A percentile compares a stretch with the other conserved stretches of the same genome.
Conservation (phyloP, 1,140 invertebrate genomes). For the Hylaeus volcanicus region DNA sequence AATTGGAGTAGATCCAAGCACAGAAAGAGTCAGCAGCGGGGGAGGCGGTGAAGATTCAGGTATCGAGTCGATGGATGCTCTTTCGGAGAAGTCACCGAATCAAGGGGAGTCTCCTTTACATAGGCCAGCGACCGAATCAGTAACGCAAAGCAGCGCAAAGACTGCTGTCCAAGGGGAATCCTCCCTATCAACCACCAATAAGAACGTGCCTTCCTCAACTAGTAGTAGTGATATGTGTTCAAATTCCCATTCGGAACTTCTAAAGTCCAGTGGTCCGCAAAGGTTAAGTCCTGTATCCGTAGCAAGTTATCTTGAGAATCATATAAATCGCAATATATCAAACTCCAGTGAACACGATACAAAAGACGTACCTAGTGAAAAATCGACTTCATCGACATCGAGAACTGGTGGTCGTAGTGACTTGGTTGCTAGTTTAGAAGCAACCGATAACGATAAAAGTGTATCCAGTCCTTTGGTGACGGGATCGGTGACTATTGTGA, state of each 20-base stretch:
- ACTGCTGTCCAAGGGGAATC: conserved; percentile 60
- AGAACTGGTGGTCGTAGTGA: conserved; percentile 61
- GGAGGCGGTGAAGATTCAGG: conserved; percentile 92
- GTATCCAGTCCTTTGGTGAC: conserved; percentile 61
- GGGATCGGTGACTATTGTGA: conserved; percentile 64
- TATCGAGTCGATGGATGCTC: conserved; percentile 95
- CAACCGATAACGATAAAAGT: conserved; percentile 54
- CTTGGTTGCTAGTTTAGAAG: conserved; percentile 54
- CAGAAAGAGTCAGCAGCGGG: conserved; percentile 69
- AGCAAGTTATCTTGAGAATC: conserved; percentile 70
- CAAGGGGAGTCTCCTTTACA: conserved; percentile 85
- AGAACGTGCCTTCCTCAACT: conserved; percentile 81
- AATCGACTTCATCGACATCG: conserved; percentile 53
- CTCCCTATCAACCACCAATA: conserved; percentile 71
- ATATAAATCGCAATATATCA: conserved; percentile 65
- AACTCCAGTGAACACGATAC: conserved; percentile 61
- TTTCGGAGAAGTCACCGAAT: conserved; percentile 95
- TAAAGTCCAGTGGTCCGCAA: conserved; percentile 70
- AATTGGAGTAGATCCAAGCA: conserved; percentile 70
- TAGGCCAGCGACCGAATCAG: conserved; percentile 73
- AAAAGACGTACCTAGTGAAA: conserved; percentile 59
- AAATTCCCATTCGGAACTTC: conserved; percentile 75
- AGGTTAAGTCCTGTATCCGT: conserved; percentile 69
- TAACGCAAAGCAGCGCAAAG: conserved; percentile 59
- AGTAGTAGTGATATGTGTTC: conserved; percentile 80